Conservation (phyloP, 2,797 vertebrate genomes). For the Ataeniobius toweri region DNA sequence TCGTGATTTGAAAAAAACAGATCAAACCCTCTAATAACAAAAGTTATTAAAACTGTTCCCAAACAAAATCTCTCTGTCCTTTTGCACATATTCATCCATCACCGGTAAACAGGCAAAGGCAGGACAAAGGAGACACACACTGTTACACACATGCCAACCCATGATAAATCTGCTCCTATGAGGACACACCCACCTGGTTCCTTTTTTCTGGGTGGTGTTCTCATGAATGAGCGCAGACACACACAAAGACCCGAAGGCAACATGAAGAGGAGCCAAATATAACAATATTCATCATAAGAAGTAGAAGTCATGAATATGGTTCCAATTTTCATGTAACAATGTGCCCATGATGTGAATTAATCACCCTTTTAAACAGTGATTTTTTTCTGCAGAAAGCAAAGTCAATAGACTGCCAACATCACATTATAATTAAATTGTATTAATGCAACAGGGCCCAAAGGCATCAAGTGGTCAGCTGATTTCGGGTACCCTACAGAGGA, state of each 20-base stretch:
- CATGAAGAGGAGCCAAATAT: conserved; percentile 8
- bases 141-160: conserved; percentile 56
- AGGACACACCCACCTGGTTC: conserved; percentile 68
- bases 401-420: too few relatives aligned
- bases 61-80: not conserved
- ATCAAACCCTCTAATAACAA: not conserved
- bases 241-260: conserved; percentile 20
- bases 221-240: conserved; percentile 27
- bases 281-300: conserved; percentile 2
- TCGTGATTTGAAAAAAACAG: not conserved
- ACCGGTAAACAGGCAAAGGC: conserved; percentile 45
- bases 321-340: not conserved
- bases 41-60: not conserved
- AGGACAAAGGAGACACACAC: conserved; percentile 67
- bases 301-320: conserved; percentile 8
- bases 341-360: not conserved
- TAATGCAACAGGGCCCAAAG: too few relatives aligned
- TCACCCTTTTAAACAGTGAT: not conserved
- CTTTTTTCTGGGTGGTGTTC: conserved; percentile 37
- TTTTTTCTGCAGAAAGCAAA: too few relatives aligned
- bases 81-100: conserved; percentile 19
- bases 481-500: too few relatives aligned
- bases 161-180: conserved; percentile 68
- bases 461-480: too few relatives aligned
- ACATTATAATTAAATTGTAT: too few relatives aligned